Percentiles rank a stretch among this genome's conserved stretches.
Evolutionary conservation across 2,888 invertebrate species (phyloP).

Genomic region (Helobdella robusta): DNA sequence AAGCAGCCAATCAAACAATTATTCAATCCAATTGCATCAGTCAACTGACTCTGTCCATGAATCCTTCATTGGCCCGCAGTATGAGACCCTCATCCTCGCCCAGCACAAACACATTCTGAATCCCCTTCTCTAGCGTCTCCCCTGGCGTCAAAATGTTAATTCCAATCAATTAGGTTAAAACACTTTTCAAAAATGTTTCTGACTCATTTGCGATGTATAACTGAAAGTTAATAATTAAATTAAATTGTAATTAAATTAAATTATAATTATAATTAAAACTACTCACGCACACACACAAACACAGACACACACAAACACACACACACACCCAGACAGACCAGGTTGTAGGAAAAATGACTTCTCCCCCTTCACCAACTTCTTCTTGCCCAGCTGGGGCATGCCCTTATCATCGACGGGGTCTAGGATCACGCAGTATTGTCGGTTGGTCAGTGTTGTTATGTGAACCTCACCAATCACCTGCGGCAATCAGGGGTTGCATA

Average conservation of each 20-base stretch:
- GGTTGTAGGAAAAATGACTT: conserved; percentile 50
- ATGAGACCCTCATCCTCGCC: conserved; percentile 53
- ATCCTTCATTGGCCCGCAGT: conserved; percentile 50
- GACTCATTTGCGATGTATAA: too few species aligned
- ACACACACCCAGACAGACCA: neutral
- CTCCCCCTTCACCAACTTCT: conserved; percentile 52
- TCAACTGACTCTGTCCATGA: conserved; percentile 40
- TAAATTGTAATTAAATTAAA: neutral
- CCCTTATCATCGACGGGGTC: conserved; percentile 49
- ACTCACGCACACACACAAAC: too few species aligned
- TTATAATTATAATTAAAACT: too few species aligned
- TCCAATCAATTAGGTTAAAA: too few species aligned
- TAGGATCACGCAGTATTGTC: conserved; percentile 53
- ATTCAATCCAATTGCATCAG: too few species aligned
- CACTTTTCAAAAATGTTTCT: too few species aligned
- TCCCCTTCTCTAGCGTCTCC: conserved; percentile 51
- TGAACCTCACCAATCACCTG: conserved; percentile 49
- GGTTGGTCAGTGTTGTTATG: conserved; percentile 51
- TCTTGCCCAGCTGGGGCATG: conserved; percentile 51
- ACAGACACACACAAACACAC: too few species aligned
- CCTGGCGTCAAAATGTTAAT: conserved; percentile 44
- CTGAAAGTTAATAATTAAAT: too few species aligned
- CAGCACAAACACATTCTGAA: conserved; percentile 51
- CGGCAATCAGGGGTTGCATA: neutral
- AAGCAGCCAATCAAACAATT: too few species aligned